phyloP scores from a whole-genome alignment of 2,797 vertebrate species.

The Intellagama lesueurii region DNA sequence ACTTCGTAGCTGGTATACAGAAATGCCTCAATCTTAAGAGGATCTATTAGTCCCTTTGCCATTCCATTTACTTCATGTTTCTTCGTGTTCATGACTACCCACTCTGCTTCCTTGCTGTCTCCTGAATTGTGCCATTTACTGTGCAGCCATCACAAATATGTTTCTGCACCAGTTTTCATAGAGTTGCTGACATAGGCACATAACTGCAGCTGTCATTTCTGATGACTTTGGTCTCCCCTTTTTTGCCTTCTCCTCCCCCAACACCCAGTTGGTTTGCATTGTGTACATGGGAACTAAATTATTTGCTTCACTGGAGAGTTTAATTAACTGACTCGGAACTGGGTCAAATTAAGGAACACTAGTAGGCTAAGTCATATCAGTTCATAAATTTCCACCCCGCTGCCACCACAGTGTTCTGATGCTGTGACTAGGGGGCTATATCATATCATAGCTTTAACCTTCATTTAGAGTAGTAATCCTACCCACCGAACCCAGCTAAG shows the following conservation, averaged over 20 bases:
- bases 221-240: not conserved
- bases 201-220: not conserved
- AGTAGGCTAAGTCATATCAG: conserved; percentile 13
- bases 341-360: not conserved
- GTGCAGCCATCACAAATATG: not conserved
- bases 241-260: not conserved
- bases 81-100: not conserved
- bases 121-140: not conserved
- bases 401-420: not conserved
- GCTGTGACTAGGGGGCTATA: not conserved
- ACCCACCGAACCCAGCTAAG: not conserved
- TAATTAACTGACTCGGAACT: conserved; percentile 33
- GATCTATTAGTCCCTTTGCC: too few relatives aligned
- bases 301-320: conserved; percentile 11
- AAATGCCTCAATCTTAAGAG: not conserved
- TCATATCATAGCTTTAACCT: not conserved
- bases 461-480: not conserved
- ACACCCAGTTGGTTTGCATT: conserved; percentile 10
- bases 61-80: not conserved
- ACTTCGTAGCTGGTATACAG: not conserved
- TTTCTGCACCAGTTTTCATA: not conserved
- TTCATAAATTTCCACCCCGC: not conserved
- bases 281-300: conserved; percentile 7
- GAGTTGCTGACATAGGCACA: not conserved
- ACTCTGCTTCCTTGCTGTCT: not conserved